These are phyloP conservation scores for Odontothrips loti DNA, from an alignment of 2,888 invertebrate species.

Conservation along the genomic window DNA sequence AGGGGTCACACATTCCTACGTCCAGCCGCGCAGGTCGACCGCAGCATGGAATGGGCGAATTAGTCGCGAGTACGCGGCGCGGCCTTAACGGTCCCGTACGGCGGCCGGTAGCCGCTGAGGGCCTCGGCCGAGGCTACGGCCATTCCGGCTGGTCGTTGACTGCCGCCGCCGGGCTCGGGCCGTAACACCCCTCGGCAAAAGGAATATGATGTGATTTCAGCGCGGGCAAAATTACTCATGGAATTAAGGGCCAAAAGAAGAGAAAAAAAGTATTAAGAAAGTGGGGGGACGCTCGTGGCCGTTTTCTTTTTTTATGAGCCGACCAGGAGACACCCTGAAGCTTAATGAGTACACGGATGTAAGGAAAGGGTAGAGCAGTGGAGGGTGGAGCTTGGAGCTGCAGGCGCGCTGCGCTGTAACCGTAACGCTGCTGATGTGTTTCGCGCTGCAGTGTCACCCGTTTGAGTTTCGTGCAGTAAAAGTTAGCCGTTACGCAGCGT, in stretches of 20 bases:
- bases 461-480: no score
- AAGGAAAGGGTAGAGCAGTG: background rate
- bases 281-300: background rate
- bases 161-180: background rate
- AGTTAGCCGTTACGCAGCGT: no score
- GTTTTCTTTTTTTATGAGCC: background rate
- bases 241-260: background rate
- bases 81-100: background rate
- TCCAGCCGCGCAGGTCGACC: no score
- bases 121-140: background rate
- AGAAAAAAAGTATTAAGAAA: no score
- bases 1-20: no score
- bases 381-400: no score
- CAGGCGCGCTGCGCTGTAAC: background rate
- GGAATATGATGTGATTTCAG: constrained; percentile 2
- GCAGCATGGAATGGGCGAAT: no score
- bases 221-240: constrained; percentile 4
- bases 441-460: no score
- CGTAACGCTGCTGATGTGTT: background rate
- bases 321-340: background rate
- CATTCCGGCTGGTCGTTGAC: background rate
- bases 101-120: background rate
- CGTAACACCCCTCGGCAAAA: background rate
- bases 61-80: no score
- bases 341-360: background rate